Evolutionary conservation across 2,888 invertebrate species (phyloP).

Genomic region (Hydraecia micacea): DNA sequence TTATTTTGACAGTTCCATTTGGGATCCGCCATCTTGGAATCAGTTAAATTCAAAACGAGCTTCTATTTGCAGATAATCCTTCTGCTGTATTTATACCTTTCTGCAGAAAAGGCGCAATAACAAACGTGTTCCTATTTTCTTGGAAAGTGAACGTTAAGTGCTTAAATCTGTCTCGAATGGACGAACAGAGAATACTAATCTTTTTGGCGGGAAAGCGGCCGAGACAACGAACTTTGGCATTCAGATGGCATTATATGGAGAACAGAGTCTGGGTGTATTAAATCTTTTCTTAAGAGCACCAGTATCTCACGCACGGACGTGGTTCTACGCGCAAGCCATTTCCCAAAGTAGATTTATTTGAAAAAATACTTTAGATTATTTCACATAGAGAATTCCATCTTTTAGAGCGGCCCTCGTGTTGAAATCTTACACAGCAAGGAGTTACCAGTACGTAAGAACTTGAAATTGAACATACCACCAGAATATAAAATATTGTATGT

Average conservation of each 20-base stretch:
- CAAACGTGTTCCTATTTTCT: conserved; percentile 51
- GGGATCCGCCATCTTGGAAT: conserved; percentile 1
- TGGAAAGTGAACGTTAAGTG: conserved; percentile 62
- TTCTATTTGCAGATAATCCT: not conserved
- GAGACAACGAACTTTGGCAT: conserved; percentile 58
- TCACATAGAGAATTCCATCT: not conserved
- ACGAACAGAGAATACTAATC: conserved; percentile 60
- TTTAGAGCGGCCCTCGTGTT: not conserved
- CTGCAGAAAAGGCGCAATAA: conserved; percentile 10
- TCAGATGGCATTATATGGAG: conserved; percentile 53
- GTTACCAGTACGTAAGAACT: no score
- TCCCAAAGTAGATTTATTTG: not conserved
- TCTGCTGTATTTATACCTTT: conserved; percentile 9
- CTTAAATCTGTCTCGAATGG: conserved; percentile 58
- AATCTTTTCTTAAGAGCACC: conserved; percentile 10
- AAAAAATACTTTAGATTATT: not conserved
- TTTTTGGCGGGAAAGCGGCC: conserved; percentile 44
- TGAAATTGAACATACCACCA: not conserved
- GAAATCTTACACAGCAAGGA: not conserved
- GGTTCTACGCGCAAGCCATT: not conserved
- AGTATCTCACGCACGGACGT: not conserved
- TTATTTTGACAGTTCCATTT: not conserved
- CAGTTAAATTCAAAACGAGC: not conserved
- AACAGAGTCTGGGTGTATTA: conserved; percentile 28
- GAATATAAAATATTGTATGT: no score